A percentile compares a stretch with the other conserved stretches of the same genome.
These are phyloP conservation scores for Macheiramphus alcinus DNA, from an alignment of 2,113 vertebrate genomes.

Conservation along the genomic window DNA sequence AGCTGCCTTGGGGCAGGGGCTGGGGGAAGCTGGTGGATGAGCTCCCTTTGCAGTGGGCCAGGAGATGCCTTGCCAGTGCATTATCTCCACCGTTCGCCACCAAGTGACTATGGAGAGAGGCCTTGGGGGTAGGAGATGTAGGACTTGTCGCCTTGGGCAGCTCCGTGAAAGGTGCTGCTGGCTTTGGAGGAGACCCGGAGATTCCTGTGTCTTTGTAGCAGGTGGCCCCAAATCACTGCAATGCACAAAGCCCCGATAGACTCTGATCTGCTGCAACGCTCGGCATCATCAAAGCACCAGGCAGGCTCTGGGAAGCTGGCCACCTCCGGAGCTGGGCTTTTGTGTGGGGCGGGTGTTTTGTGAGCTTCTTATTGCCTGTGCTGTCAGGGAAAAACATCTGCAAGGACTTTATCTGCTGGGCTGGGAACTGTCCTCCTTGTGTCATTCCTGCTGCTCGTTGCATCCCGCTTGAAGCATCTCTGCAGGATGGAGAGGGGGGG, in stretches of 20 bases:
- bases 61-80: not conserved
- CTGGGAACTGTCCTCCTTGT: rapidly evolving
- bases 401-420: not conserved
- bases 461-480: not conserved
- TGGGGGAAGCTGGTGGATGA: not conserved
- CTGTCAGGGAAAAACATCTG: not conserved
- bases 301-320: not conserved
- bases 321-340: not conserved
- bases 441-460: not conserved
- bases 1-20: not conserved
- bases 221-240: not conserved
- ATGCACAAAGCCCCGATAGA: rapidly evolving
- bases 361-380: not conserved
- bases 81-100: not conserved
- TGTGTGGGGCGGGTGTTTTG: not conserved
- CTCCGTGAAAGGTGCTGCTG: not conserved
- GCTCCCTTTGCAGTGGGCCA: not conserved
- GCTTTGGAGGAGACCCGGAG: not conserved
- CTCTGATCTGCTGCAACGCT: not conserved
- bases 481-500: not conserved
- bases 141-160: not conserved
- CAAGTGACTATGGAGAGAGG: not conserved
- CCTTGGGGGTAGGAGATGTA: not conserved
- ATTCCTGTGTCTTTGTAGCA: not conserved
- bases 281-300: not conserved